Conservation (phyloP, 2,113 vertebrate species). For the Eclectus roratus region DNA sequence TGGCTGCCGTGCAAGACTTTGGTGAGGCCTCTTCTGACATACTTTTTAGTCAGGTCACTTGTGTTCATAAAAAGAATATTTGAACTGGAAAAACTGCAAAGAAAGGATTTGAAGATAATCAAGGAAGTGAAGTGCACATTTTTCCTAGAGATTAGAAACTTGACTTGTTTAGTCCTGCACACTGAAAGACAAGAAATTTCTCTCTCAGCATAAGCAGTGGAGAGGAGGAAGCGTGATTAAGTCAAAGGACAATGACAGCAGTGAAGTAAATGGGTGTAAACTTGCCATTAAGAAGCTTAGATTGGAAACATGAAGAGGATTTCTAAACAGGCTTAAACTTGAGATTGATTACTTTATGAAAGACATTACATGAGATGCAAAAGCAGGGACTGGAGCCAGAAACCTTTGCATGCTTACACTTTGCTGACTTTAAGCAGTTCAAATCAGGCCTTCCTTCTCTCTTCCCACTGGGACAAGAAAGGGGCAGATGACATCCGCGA, state of each 20-base stretch:
- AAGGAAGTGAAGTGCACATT: not conserved
- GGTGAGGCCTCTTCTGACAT: not conserved
- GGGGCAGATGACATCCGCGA: not conserved
- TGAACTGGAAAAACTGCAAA: not conserved
- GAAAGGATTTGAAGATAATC: not conserved
- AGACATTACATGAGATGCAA: not conserved
- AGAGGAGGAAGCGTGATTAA: not conserved
- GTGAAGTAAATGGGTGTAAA: not conserved
- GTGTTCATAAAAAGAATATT: not conserved
- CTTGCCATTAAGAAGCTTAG: not conserved
- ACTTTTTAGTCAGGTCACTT: not conserved
- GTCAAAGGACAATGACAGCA: not conserved
- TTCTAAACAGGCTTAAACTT: not conserved
- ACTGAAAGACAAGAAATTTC: not conserved
- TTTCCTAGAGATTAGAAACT: not conserved
- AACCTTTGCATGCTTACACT: not conserved
- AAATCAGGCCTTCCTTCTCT: not conserved
- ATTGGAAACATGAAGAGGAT: not conserved
- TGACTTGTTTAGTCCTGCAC: not conserved
- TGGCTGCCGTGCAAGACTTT: accelerated
- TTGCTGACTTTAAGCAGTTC: not conserved
- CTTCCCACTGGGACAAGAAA: not conserved
- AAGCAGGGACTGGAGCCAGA: not conserved
- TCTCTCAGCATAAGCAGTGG: not conserved
- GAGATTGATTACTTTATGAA: not conserved